A percentile compares a stretch with the other conserved stretches of the same genome.
Conservation (phyloP, 2,888 invertebrate species). For the Acleris laterana region DNA sequence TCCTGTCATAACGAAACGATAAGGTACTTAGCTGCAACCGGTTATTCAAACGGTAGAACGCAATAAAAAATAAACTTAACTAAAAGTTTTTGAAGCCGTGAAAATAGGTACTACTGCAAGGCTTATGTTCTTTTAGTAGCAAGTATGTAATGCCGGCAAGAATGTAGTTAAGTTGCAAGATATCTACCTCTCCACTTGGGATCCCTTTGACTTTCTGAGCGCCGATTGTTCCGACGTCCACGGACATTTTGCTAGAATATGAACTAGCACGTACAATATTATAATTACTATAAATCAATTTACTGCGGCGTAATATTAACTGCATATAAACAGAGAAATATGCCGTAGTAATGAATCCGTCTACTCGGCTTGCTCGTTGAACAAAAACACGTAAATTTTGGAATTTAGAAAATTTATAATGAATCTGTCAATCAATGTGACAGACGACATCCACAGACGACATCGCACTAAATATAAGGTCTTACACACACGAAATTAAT, state of each 20-base stretch:
- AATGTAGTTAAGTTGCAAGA: background rate
- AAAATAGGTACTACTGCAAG: too few relatives aligned
- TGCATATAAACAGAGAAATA: constrained; percentile 10
- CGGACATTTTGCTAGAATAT: constrained; percentile 45
- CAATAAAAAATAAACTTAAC: too few relatives aligned
- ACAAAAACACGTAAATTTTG: constrained; percentile 1
- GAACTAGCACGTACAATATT: constrained; percentile 9
- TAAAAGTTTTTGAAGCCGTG: too few relatives aligned
- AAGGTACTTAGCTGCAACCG: too few relatives aligned
- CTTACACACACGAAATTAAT: too few relatives aligned
- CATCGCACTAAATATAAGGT: too few relatives aligned
- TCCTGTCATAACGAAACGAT: too few relatives aligned
- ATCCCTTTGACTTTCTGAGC: constrained; percentile 70
- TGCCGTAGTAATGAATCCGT: background rate
- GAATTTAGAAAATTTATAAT: too few relatives aligned
- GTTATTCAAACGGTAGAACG: too few relatives aligned
- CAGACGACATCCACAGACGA: too few relatives aligned
- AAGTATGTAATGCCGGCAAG: background rate
- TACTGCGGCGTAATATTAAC: constrained; percentile 19
- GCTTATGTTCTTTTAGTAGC: too few relatives aligned
- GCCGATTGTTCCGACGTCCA: constrained; percentile 65
- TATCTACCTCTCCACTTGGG: constrained; percentile 66
- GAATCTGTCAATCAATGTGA: background rate
- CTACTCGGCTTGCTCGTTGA: constrained; percentile 6
- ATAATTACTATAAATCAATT: constrained; percentile 14